A percentile compares a stretch with the other conserved stretches of the same genome.
phyloP scores from a whole-genome alignment of 2,888 invertebrate genomes.

The Gerris lacustris region DNA sequence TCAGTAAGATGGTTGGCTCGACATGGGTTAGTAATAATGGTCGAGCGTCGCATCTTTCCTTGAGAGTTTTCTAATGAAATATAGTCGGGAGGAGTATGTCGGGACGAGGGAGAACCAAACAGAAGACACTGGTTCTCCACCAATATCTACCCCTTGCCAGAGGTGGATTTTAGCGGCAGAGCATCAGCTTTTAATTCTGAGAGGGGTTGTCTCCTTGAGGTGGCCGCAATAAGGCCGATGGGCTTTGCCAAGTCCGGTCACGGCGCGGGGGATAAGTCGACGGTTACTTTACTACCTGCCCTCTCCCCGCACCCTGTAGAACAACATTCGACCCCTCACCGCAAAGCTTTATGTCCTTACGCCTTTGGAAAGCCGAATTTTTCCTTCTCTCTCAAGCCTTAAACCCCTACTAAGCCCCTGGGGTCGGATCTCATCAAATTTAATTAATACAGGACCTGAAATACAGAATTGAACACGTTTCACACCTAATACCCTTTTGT shows the following conservation, averaged over 20 bases:
- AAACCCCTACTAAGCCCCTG: not conserved
- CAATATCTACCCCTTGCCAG: not conserved
- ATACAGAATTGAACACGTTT: not conserved
- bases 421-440: not conserved
- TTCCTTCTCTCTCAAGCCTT: not conserved
- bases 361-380: not conserved
- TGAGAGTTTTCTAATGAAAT: not conserved
- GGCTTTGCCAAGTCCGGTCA: not conserved
- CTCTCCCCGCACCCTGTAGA: not conserved
- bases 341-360: constrained; percentile 1
- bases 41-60: not conserved
- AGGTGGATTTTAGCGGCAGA: too few relatives aligned
- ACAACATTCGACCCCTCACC: not conserved
- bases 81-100: not conserved
- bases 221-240: not conserved
- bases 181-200: not conserved
- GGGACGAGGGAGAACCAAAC: not conserved
- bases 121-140: not conserved
- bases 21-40: not conserved
- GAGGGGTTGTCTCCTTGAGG: constrained; percentile 1
- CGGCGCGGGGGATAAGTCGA: not conserved
- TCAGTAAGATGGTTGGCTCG: not conserved
- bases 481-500: not conserved
- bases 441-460: not conserved
- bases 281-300: not conserved